A percentile compares a stretch with the other conserved stretches of the same genome.
Conservation (phyloP, 2,797 vertebrate genomes). For the Borostomias antarcticus region DNA sequence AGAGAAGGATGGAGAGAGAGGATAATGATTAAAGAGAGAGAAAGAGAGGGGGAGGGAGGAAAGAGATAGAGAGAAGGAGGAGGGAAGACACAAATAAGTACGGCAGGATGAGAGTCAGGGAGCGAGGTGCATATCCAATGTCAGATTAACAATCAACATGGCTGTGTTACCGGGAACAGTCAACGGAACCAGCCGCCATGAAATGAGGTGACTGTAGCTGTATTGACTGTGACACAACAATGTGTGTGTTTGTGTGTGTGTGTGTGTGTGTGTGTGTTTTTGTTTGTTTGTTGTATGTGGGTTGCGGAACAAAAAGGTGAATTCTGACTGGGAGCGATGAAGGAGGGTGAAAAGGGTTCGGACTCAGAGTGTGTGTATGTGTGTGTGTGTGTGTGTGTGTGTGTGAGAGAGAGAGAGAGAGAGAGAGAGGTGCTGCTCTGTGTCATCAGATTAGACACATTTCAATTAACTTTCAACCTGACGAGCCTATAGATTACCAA, state of each 20-base stretch:
- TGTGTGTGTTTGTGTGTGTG: constrained; percentile 51
- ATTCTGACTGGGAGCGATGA: not conserved
- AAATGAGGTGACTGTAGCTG: constrained; percentile 63
- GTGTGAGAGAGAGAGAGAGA: not conserved
- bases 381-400: constrained; percentile 34
- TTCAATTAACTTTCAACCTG: constrained; percentile 72
- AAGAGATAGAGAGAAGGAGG: not conserved
- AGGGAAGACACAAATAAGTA: constrained; percentile 47
- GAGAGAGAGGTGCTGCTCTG: constrained; percentile 21
- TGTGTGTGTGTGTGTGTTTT: constrained; percentile 16
- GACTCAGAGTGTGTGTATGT: constrained; percentile 26
- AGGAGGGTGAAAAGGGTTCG: not conserved
- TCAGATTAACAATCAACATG: constrained; percentile 67
- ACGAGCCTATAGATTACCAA: constrained; percentile 64
- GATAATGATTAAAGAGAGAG: not conserved
- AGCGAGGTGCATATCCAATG: constrained; percentile 62
- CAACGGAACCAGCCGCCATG: constrained; percentile 62
- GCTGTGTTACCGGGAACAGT: constrained; percentile 50
- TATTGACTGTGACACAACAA: constrained; percentile 52
- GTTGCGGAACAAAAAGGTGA: not conserved
- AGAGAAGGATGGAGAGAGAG: too few relatives aligned
- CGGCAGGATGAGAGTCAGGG: constrained; percentile 62
- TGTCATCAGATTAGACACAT: constrained; percentile 70
- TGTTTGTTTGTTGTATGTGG: too few relatives aligned
- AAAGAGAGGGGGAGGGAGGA: not conserved